phyloP scores from a whole-genome alignment of 2,797 vertebrate genomes.

The Periparus ater region DNA sequence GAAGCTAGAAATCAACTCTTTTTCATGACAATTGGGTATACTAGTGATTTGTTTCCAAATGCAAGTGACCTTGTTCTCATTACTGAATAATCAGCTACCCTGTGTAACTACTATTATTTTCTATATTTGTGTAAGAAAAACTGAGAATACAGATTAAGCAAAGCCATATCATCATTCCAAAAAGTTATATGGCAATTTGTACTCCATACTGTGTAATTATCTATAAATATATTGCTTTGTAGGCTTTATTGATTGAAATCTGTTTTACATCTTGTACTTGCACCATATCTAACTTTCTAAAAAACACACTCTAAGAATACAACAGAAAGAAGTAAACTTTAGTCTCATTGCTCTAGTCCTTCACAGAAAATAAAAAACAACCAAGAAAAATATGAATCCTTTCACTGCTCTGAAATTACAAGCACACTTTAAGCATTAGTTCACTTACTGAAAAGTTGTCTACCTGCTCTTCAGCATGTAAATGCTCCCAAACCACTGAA shows the following conservation, averaged over 20 bases:
- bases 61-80: neutral
- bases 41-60: neutral
- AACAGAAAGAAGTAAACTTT: neutral
- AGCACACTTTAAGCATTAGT: neutral
- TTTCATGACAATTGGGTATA: neutral
- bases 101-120: neutral
- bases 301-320: neutral
- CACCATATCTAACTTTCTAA: neutral
- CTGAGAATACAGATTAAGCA: neutral
- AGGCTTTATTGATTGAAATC: neutral
- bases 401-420: neutral
- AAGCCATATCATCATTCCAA: neutral
- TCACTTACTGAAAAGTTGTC: neutral
- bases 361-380: neutral
- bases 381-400: neutral
- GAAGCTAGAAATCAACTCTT: neutral
- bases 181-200: neutral
- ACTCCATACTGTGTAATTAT: neutral
- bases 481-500: neutral
- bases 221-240: neutral
- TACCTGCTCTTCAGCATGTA: neutral
- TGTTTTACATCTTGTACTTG: neutral
- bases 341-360: neutral
- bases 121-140: neutral
- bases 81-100: neutral